phyloP scores from a whole-genome alignment of 2,113 vertebrate species.

The Trachemys scripta region DNA sequence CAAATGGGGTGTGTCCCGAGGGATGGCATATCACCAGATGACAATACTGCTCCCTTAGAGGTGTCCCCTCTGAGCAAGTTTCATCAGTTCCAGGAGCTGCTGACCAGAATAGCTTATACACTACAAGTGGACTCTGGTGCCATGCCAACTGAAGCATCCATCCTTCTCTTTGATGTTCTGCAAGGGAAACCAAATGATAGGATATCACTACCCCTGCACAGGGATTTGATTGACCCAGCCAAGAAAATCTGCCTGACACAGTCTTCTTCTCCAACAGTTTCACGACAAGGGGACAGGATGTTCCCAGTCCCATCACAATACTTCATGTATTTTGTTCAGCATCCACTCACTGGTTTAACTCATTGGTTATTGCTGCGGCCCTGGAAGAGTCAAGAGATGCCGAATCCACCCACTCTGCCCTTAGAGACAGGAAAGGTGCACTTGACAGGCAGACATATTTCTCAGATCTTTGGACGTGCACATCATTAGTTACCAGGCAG shows the following conservation, averaged over 20 bases:
- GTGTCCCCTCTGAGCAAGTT: background rate
- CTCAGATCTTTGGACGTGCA: conserved; percentile 40
- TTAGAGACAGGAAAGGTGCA: conserved; percentile 13
- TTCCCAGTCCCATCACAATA: conserved; percentile 20
- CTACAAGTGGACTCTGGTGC: background rate
- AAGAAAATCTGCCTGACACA: conserved; percentile 49
- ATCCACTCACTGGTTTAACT: background rate
- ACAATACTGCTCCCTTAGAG: background rate
- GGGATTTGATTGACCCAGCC: conserved; percentile 37
- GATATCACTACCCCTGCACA: conserved; percentile 59
- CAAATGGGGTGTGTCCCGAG: background rate
- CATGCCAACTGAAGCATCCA: conserved; percentile 43
- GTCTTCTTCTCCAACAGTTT: conserved; percentile 52
- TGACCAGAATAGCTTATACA: conserved; percentile 10
- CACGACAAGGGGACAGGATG: conserved; percentile 25
- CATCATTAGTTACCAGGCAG: conserved; percentile 61
- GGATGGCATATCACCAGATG: background rate
- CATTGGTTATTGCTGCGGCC: conserved; percentile 31
- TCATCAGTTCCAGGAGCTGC: background rate
- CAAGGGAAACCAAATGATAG: conserved; percentile 19
- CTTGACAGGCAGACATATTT: conserved; percentile 36
- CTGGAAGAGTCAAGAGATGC: conserved; percentile 51
- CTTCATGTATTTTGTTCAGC: conserved; percentile 32
- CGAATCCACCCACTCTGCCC: conserved; percentile 36
- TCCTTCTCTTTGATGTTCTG: conserved; percentile 37